Conservation (phyloP, 2,113 vertebrate genomes). For the Takifugu bimaculatus region DNA sequence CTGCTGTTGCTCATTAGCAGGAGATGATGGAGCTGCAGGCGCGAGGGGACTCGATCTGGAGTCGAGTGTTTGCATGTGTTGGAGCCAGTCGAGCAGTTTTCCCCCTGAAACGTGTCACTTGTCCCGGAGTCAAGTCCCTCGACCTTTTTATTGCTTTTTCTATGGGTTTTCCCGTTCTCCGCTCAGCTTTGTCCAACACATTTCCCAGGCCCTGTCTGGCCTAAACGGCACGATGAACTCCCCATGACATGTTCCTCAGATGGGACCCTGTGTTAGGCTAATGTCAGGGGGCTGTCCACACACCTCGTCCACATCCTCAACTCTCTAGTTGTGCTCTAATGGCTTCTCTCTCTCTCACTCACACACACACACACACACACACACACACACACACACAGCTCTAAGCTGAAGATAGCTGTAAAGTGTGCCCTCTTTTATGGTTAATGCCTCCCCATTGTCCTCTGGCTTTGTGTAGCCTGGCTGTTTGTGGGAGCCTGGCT, state of each 20-base stretch:
- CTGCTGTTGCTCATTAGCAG: constrained; percentile 42
- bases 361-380: too few species aligned
- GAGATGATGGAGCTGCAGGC: constrained; percentile 33
- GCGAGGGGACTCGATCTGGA: constrained; percentile 18
- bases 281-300: constrained; percentile 27
- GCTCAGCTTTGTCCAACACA: constrained; percentile 21
- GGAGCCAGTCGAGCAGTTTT: constrained; percentile 36
- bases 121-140: not conserved
- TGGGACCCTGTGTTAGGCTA: not conserved
- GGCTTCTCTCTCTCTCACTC: not conserved
- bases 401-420: constrained; percentile 31
- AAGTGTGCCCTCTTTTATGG: constrained; percentile 41
- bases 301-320: constrained; percentile 15
- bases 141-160: constrained; percentile 10
- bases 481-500: constrained; percentile 40
- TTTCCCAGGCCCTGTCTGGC: constrained; percentile 26
- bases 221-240: constrained; percentile 25
- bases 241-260: constrained; percentile 22
- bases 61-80: constrained; percentile 39
- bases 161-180: constrained; percentile 12
- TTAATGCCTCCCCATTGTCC: constrained; percentile 50
- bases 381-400: not conserved
- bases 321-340: constrained; percentile 26
- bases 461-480: constrained; percentile 35
- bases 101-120: not conserved